Evolutionary conservation across 2,797 vertebrate genomes (phyloP).

Genomic region (Chromobotia macracanthus): DNA sequence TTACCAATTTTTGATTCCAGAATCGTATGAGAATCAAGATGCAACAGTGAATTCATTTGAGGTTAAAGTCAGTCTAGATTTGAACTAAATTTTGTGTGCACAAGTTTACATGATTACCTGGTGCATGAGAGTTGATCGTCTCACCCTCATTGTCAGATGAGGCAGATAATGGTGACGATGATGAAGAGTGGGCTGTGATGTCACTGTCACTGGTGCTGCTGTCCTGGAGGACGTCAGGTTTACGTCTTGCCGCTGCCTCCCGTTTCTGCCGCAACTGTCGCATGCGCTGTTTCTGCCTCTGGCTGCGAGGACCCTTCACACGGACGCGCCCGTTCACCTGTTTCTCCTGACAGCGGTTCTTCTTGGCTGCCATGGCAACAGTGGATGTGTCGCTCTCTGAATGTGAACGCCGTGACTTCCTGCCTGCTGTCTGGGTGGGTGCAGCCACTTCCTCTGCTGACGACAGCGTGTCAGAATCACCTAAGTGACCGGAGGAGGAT

Average conservation of each 20-base stretch:
- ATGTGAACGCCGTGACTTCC: conserved; percentile 92
- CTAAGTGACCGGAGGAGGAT: conserved; percentile 95
- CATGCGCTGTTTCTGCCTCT: conserved; percentile 97
- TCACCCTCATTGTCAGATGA: conserved; percentile 87
- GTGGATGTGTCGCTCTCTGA: conserved; percentile 90
- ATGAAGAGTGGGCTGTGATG: conserved; percentile 93
- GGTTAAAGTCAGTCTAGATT: no score
- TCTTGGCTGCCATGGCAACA: conserved; percentile 94
- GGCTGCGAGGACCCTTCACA: conserved; percentile 91
- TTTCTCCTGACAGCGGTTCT: conserved; percentile 92
- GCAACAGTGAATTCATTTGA: not conserved
- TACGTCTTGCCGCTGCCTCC: conserved; percentile 94
- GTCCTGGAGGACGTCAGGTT: conserved; percentile 97
- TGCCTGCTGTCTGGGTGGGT: conserved; percentile 73
- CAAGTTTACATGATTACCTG: conserved; percentile 81
- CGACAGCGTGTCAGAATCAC: conserved; percentile 95
- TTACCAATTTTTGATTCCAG: not conserved
- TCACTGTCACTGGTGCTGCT: conserved; percentile 99
- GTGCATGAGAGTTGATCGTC: conserved; percentile 96
- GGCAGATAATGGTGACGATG: conserved; percentile 78
- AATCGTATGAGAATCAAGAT: conserved; percentile 15
- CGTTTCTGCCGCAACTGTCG: conserved; percentile 94
- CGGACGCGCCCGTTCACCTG: conserved; percentile 88
- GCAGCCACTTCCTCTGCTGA: conserved; percentile 88
- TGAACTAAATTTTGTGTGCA: not conserved